Conservation (phyloP, 2,113 vertebrate genomes). For the Rostratula benghalensis region DNA sequence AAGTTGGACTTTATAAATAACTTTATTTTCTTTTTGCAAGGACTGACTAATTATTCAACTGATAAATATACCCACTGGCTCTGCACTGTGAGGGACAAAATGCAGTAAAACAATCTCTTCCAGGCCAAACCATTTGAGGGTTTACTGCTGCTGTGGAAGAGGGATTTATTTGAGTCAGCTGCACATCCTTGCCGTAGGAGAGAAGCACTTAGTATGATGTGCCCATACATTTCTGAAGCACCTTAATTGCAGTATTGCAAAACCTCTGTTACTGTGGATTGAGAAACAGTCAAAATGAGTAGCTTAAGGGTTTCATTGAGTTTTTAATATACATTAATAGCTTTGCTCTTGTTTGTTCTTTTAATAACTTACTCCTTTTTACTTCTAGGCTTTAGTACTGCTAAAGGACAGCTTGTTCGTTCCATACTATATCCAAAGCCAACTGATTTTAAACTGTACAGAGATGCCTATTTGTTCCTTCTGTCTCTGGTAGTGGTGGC, state of each 20-base stretch:
- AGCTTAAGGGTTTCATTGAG: background rate
- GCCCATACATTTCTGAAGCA: background rate
- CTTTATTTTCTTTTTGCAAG: background rate
- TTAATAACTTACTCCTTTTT: background rate
- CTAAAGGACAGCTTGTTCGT: slow-evolving; percentile 96
- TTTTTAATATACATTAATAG: background rate
- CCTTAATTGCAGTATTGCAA: slow-evolving; percentile 14
- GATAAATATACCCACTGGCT: background rate
- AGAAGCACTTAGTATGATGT: background rate
- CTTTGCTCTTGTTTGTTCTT: background rate
- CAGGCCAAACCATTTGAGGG: background rate
- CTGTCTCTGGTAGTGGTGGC: slow-evolving; percentile 93
- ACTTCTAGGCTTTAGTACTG: slow-evolving; percentile 90
- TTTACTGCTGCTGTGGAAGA: background rate
- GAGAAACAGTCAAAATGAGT: slow-evolving; percentile 36
- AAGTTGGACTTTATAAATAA: background rate
- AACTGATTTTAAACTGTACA: slow-evolving; percentile 97
- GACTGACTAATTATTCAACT: background rate
- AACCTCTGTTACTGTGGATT: slow-evolving; percentile 7
- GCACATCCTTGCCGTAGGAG: background rate
- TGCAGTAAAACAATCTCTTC: background rate
- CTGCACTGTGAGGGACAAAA: background rate
- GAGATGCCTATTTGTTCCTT: slow-evolving; percentile 95
- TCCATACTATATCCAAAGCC: slow-evolving; percentile 98
- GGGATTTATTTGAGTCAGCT: background rate